Evolutionary conservation across 2,888 invertebrate genomes (phyloP), one percentile per base, ranked within the genome.

Genomic region (Orthosia gracilis): DNA sequence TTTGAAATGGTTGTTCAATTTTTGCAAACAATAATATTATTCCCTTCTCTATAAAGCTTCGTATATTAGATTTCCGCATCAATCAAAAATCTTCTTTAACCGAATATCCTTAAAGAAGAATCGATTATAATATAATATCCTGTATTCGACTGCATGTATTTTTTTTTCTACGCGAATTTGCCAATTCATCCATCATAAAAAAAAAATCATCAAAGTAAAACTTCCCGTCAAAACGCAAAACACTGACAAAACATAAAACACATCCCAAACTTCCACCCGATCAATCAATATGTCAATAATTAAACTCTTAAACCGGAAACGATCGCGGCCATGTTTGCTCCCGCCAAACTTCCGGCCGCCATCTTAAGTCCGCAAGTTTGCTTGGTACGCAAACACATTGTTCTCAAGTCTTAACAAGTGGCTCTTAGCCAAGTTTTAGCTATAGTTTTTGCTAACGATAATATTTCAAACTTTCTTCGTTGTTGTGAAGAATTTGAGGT

Each of bases 391-490:
- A 83, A 85, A 85, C 89, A 82, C 75, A 86, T 86, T 87, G 86
- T 86, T 82, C 79, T 57, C 83, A 78, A 86, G 84, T 87, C 86
- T 87, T 87, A 82, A 82, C 82, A 78, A 89, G 87, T 88, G 88
- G 86, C 86, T 70, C 80, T 80, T 67, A 69, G 82, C 86, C 86
- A 85, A 88, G 69, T 87, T 87, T 81, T 58, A 67, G 57, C 17
- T 57, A 66, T 80, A 80, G 84, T 84, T 87, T 87, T 87, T 87
- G 76, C 55, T 71, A 31, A 69, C 63, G 74, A 84, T 84, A 73
- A 85, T 74, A 78, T 82, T 73, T 52, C 45, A 11, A n/a, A 61
- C 15, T 52, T 23, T 21, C 4, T 17, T 52, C 18, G 12, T 21
- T 49, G 49, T 66, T 47, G 49, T 50, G 49, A 49, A 78, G 55